A percentile compares a stretch with the other conserved stretches of the same genome.
Conservation (phyloP, 2,888 invertebrate genomes). For the Pollenia angustigena region DNA sequence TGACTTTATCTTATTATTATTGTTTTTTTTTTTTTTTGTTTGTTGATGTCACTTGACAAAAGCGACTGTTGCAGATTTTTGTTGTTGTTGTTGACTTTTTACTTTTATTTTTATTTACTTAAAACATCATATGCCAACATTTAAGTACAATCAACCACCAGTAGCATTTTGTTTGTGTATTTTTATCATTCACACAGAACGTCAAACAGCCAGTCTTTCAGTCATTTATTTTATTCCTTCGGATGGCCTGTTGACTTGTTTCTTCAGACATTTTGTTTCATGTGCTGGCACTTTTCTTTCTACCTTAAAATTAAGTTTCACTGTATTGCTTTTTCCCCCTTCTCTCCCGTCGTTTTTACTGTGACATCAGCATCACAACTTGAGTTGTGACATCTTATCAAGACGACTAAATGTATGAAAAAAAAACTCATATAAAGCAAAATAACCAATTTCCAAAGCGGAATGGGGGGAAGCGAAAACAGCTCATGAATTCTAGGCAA, state of each 20-base stretch:
- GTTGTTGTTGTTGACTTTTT: neutral
- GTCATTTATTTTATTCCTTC: conserved; percentile 10
- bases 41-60: neutral
- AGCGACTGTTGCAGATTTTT: conserved; percentile 29
- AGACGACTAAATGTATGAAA: conserved; percentile 33
- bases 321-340: neutral
- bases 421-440: neutral
- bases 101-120: conserved; percentile 47
- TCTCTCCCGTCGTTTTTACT: conserved; percentile 44
- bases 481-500: neutral
- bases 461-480: neutral
- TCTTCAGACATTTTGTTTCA: conserved; percentile 50
- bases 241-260: conserved; percentile 32
- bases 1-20: conserved; percentile 54
- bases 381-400: conserved; percentile 71
- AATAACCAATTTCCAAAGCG: conserved; percentile 8
- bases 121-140: conserved; percentile 27
- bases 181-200: neutral
- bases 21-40: neutral
- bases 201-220: neutral
- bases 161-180: conserved; percentile 31
- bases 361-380: conserved; percentile 63
- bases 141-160: conserved; percentile 27
- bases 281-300: neutral
- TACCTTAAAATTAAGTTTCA: conserved; percentile 5